phyloP scores from a whole-genome alignment of 2,888 invertebrate species.

The Eulithis prunata region DNA sequence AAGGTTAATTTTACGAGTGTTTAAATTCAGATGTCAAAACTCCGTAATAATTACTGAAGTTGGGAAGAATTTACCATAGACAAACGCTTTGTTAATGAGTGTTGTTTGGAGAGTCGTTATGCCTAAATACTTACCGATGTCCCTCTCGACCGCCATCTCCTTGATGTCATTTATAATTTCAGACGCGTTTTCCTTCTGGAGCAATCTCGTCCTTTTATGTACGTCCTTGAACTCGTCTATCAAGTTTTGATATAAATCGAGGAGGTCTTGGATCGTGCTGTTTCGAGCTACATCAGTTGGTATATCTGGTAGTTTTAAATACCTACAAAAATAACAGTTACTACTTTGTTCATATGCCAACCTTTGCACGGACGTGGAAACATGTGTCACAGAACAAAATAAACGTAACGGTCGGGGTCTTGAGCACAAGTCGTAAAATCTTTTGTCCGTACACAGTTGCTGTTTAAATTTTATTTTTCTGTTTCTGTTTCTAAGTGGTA shows the following conservation, averaged over 20 bases:
- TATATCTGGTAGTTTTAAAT: slow-evolving; percentile 86
- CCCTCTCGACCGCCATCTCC: slow-evolving; percentile 94
- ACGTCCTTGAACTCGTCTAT: slow-evolving; percentile 92
- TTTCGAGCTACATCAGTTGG: slow-evolving; percentile 90
- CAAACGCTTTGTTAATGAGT: slow-evolving; percentile 45
- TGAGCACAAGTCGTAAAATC: slow-evolving; percentile 26
- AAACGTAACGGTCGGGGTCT: slow-evolving; percentile 22
- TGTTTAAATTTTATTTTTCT: slow-evolving; percentile 25
- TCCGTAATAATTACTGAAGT: slow-evolving; percentile 45
- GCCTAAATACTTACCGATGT: slow-evolving; percentile 85
- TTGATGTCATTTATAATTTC: slow-evolving; percentile 94
- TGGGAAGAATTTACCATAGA: slow-evolving; percentile 41
- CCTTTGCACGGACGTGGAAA: slow-evolving; percentile 9
- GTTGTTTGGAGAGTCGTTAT: slow-evolving; percentile 62
- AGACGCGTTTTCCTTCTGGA: slow-evolving; percentile 87
- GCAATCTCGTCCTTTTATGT: slow-evolving; percentile 88
- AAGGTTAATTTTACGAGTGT: slow-evolving; percentile 39
- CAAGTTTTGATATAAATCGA: slow-evolving; percentile 88
- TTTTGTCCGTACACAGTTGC: slow-evolving; percentile 19
- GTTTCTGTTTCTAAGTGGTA: slow-evolving; percentile 15
- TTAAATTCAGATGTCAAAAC: slow-evolving; percentile 46
- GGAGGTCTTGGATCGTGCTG: slow-evolving; percentile 88
- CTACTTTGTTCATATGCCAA: slow-evolving; percentile 9
- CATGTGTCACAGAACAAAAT: slow-evolving; percentile 26
- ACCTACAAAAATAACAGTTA: slow-evolving; percentile 56